A percentile compares a stretch with the other conserved stretches of the same genome.
phyloP scores from a whole-genome alignment of 2,888 invertebrate genomes.

The Theretra japonica region DNA sequence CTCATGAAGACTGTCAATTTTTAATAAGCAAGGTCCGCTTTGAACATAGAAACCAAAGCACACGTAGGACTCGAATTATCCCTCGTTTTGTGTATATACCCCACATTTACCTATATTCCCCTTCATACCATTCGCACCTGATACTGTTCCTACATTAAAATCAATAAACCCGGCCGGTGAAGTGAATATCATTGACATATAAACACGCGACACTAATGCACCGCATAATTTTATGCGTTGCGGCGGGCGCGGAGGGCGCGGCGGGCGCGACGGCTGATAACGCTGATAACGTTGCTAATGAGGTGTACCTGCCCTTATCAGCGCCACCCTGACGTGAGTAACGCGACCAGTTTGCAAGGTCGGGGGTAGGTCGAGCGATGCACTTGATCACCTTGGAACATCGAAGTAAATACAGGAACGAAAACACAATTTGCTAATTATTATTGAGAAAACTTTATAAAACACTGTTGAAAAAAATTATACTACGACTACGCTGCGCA shows the following conservation, averaged over 20 bases:
- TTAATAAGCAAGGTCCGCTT: too few relatives aligned
- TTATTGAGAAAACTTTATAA: too few relatives aligned
- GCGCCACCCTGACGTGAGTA: slow-evolving; percentile 21
- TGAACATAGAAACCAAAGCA: too few relatives aligned
- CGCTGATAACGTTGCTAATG: slow-evolving; percentile 63
- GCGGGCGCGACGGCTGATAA: slow-evolving; percentile 45
- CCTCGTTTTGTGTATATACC: too few relatives aligned
- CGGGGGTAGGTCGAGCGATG: not conserved
- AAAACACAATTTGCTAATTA: too few relatives aligned
- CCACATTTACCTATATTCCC: too few relatives aligned
- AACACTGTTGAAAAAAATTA: too few relatives aligned
- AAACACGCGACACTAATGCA: slow-evolving; percentile 51
- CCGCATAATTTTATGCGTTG: slow-evolving; percentile 55
- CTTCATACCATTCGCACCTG: too few relatives aligned
- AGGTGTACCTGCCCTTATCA: slow-evolving; percentile 42
- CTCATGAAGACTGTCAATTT: too few relatives aligned
- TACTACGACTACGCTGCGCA: too few relatives aligned
- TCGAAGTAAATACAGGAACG: too few relatives aligned
- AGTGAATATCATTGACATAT: slow-evolving; percentile 32
- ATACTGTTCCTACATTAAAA: not conserved
- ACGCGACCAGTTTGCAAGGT: not conserved
- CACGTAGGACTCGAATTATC: too few relatives aligned
- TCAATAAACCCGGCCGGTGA: not conserved
- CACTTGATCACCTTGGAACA: not conserved
- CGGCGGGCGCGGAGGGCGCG: slow-evolving; percentile 48